Base-by-base conservation (phyloP, 2,888 invertebrate species). In the Nemapogon koenigi region DNA sequence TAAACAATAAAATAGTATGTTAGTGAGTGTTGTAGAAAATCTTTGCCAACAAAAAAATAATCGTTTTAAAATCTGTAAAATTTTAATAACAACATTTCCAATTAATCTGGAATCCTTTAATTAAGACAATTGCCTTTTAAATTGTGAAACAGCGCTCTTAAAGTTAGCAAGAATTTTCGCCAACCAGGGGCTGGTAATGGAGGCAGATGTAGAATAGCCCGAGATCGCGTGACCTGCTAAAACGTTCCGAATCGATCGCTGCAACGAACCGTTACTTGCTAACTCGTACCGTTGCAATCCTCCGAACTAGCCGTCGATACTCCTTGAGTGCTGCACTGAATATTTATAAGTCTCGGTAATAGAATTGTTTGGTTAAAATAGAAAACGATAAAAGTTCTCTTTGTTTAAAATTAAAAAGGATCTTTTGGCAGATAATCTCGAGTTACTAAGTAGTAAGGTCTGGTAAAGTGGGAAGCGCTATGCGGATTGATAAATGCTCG, bases 401-500 rank as follows among this genome's bases (percentile, higher is more conserved):
- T n/a, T n/a, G n/a, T n/a, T n/a, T n/a, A n/a, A n/a, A 19, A 33
- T 33, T 13, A 19, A 33, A 33, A 33, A 19, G 4, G 19, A 33
- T 33, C 19, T 33, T n/a, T 22, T 33, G 18, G n/a, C 11, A 33
- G 33, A 33, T 33, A 16, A 33, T 33, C 33, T 33, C 11, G 6
- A 19, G 31, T 16, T n/a, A n/a, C n/a, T n/a, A n/a, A n/a, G 31
- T 16, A 33, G 19, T 33, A 11, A 18, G 14, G 18, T 31, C 19
- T 33, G 19, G 33, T 10, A 19, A 33, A 33, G 14, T 18, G 33
- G 32, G 32, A 17, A 46, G 47, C 42, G 42, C 53, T n/a, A 60
- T 58, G 62, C 59, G 61, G 73, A 71, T 71, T 76, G 76, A 75
- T 75, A 75, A 72, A 76, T 72, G 70, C 66, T 64, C 71, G 73